These are phyloP conservation scores for Nipponacmea schrenckii DNA, from an alignment of 2,888 invertebrate genomes.

Conservation along the genomic window DNA sequence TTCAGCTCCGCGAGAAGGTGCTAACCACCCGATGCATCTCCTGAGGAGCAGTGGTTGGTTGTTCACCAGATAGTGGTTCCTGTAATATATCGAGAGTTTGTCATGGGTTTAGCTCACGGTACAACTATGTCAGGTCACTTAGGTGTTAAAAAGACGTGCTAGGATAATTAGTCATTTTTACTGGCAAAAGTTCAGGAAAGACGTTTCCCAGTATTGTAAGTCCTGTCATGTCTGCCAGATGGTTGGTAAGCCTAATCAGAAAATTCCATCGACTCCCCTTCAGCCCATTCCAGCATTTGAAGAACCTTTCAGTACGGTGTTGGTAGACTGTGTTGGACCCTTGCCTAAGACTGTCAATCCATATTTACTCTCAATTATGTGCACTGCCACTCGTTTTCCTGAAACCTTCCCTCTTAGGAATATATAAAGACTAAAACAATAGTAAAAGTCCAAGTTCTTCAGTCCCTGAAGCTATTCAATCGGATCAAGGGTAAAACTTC, in stretches of 20 bases:
- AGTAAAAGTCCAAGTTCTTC: slow-evolving; percentile 33
- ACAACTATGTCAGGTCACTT: slow-evolving; percentile 25
- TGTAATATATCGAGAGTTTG: slow-evolving; percentile 11
- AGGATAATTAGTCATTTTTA: slow-evolving; percentile 25
- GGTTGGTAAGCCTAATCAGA: slow-evolving; percentile 27
- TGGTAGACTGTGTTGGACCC: slow-evolving; percentile 35
- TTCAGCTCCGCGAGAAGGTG: slow-evolving; percentile 31
- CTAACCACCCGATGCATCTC: not conserved
- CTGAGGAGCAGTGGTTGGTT: slow-evolving; percentile 5
- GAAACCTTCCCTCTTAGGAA: slow-evolving; percentile 42
- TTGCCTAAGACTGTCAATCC: slow-evolving; percentile 28
- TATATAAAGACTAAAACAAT: slow-evolving; percentile 32
- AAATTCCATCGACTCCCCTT: slow-evolving; percentile 21
- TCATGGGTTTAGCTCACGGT: slow-evolving; percentile 27
- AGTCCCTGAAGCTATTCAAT: slow-evolving; percentile 34
- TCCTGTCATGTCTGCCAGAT: slow-evolving; percentile 27
- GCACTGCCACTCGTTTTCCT: slow-evolving; percentile 31
- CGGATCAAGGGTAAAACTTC: slow-evolving; percentile 37
- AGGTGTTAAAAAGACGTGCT: slow-evolving; percentile 27
- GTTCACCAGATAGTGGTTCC: slow-evolving; percentile 21
- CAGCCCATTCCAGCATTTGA: slow-evolving; percentile 24
- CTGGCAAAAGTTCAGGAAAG: slow-evolving; percentile 22
- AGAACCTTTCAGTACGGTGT: slow-evolving; percentile 27
- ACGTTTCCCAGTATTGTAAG: slow-evolving; percentile 23
- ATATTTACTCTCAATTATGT: slow-evolving; percentile 31